phyloP scores from a whole-genome alignment of 2,113 vertebrate genomes.

The Peromyscus polionotus region DNA sequence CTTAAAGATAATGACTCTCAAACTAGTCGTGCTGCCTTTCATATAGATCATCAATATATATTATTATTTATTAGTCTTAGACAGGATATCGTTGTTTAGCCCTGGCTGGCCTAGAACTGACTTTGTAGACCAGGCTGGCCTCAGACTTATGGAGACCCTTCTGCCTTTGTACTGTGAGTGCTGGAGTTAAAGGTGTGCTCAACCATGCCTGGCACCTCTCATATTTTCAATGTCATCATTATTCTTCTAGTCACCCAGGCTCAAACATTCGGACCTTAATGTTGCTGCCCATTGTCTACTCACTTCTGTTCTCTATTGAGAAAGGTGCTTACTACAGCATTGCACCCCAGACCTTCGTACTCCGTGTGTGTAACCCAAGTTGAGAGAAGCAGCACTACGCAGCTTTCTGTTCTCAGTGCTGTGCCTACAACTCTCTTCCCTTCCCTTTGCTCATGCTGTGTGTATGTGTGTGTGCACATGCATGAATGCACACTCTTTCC shows the following conservation, averaged over 20 bases:
- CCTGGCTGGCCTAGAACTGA: background rate
- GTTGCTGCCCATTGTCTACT: background rate
- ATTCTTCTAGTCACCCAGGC: background rate
- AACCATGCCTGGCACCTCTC: background rate
- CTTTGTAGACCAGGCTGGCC: background rate
- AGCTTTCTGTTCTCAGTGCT: background rate
- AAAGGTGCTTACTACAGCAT: background rate
- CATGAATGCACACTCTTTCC: background rate
- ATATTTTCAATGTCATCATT: background rate
- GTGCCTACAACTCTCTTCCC: too few species aligned
- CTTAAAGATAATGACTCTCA: background rate
- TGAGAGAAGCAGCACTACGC: background rate
- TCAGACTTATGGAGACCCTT: background rate
- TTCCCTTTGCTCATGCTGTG: background rate
- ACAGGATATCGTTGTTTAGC: background rate
- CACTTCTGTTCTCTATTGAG: background rate
- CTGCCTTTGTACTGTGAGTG: background rate
- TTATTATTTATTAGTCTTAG: background rate
- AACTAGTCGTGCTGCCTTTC: background rate
- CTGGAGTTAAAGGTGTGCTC: background rate
- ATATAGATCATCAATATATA: background rate
- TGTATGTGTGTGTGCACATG: background rate
- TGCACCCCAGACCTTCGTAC: background rate
- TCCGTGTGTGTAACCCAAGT: too few species aligned
- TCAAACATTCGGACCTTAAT: slow-evolving; percentile 20